Evolutionary conservation across 2,888 invertebrate species (phyloP), one percentile per base, ranked within the genome.

Genomic region (Mythimna loreyi): DNA sequence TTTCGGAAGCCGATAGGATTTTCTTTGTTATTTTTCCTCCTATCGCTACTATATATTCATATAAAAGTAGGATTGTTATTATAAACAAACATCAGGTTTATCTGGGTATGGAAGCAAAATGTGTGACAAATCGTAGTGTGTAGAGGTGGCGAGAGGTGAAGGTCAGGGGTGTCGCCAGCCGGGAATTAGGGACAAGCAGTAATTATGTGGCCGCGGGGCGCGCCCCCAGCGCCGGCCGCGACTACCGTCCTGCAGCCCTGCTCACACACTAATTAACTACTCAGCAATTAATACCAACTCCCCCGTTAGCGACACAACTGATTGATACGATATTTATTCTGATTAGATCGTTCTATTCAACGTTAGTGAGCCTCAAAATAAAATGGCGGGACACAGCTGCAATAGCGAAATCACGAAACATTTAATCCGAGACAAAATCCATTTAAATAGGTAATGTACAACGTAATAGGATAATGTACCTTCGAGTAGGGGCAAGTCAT

Each of bases 121-220:
- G 33, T 28, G 53, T n/a, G 36, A 65, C 45, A 50, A 58, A 58
- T 63, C 7, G 13, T 23, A 25, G 21, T 40, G 36, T 33, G 33
- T 43, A 21, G 56, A 81, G 58, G 59, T 64, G 62, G 53, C 11
- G 50, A 50, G 58, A 16, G 59, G 63, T 23, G 43, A 76, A 78
- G 73, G 84, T 75, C 72, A 71, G 19, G 53, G 56, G 69, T 53
- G 59, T 66, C 78, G 65, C 73, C 64, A 61, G 65, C 53, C 30
- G 71, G 69, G 74, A 76, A 75, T 77, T 85, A 86, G 79, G 78
- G 82, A 75, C 75, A 71, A 74, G 78, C 59, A 72, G 80, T 82
- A 84, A 87, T 88, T 69, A 72, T 65, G 84, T 61, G 80, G 68
- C 13, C 65, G 30, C 50, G 62, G 52, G 77, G 43, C 52, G 36